phyloP scores from a whole-genome alignment of 2,888 invertebrate species.

The Drosophila sordidula region DNA sequence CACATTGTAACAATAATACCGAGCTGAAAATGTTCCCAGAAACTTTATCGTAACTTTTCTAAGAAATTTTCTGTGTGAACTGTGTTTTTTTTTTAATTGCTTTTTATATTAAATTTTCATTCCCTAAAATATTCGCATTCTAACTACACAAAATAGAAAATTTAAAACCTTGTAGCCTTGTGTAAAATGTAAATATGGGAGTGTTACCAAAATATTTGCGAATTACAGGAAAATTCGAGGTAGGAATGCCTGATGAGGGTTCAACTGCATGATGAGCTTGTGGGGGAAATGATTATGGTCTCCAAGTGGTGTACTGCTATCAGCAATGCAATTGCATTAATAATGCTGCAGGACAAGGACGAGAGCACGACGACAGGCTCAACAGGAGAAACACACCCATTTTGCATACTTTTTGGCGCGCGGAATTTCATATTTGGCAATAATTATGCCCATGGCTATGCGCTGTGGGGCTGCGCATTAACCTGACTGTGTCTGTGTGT shows the following conservation, averaged over 20 bases:
- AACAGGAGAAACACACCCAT: constrained; percentile 8
- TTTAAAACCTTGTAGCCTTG: too few species aligned
- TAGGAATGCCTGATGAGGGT: not conserved
- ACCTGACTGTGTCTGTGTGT: constrained; percentile 12
- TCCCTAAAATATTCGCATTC: too few species aligned
- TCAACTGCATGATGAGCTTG: constrained; percentile 12
- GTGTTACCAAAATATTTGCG: not conserved
- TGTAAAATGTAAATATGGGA: not conserved
- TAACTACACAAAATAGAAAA: too few species aligned
- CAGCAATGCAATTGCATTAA: constrained; percentile 67
- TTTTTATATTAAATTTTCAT: too few species aligned
- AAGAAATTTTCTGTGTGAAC: too few species aligned
- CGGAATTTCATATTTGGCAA: constrained; percentile 72
- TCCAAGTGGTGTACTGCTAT: constrained; percentile 33
- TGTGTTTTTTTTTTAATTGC: too few species aligned
- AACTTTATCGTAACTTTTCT: not conserved
- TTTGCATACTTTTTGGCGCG: constrained; percentile 65
- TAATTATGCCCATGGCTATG: constrained; percentile 61
- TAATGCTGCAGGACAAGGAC: constrained; percentile 54
- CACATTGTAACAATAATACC: constrained; percentile 17
- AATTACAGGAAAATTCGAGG: constrained; percentile 27
- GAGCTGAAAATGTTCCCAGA: constrained; percentile 16
- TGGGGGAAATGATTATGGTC: constrained; percentile 47
- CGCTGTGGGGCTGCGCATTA: constrained; percentile 8
- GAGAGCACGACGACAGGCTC: constrained; percentile 26